These are phyloP conservation scores for Trissolcus japonicus DNA, from an alignment of 2,888 invertebrate species.

Conservation along the genomic window DNA sequence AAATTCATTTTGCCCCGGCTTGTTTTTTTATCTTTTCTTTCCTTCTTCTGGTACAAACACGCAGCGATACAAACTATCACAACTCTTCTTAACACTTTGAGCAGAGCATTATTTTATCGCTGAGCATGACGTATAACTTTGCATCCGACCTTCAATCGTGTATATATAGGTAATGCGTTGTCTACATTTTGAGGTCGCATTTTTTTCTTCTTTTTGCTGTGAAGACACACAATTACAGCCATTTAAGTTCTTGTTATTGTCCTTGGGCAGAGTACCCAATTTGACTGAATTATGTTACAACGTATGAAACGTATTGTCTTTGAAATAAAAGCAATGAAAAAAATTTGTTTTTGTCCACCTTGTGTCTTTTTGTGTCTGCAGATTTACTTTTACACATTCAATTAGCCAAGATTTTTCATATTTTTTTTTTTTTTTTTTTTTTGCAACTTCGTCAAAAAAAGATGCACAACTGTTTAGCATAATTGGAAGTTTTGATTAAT, in stretches of 20 bases:
- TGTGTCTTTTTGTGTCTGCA: no score
- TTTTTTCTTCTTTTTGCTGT: slow-evolving; percentile 9
- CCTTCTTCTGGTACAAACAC: neutral
- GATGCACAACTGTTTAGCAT: neutral
- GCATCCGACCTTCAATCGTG: slow-evolving; percentile 25
- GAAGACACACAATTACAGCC: slow-evolving; percentile 21
- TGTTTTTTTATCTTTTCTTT: slow-evolving; percentile 10
- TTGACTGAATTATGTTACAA: no score
- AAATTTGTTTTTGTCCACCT: neutral
- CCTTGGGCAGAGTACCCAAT: neutral
- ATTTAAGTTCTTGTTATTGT: slow-evolving; percentile 32
- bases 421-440: no score
- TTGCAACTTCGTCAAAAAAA: neutral
- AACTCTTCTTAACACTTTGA: slow-evolving; percentile 39
- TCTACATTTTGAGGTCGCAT: slow-evolving; percentile 29
- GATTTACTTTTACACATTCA: neutral
- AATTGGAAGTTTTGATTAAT: slow-evolving; percentile 2
- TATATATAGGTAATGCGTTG: slow-evolving; percentile 6
- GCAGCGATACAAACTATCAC: slow-evolving; percentile 35
- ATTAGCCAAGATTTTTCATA: neutral
- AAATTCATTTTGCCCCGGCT: slow-evolving; percentile 42
- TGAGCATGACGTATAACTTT: slow-evolving; percentile 25
- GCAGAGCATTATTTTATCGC: slow-evolving; percentile 45
- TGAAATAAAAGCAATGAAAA: no score
- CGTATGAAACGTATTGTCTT: no score